Base-by-base conservation (phyloP, 2,797 vertebrate genomes). In the Mus minutoides region DNA sequence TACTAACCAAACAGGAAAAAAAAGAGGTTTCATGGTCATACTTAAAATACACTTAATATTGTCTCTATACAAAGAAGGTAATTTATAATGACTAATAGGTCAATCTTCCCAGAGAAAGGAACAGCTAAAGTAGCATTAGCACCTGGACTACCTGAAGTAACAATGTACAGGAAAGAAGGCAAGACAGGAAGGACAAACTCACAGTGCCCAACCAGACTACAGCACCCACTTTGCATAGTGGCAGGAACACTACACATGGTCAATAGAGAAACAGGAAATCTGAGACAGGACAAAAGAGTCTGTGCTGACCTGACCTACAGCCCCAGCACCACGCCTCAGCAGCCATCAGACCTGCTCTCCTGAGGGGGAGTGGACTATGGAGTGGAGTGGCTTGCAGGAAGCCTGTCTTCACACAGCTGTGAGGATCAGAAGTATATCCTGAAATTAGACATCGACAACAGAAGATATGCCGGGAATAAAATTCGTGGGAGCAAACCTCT, bases 131-230 rank as follows among this genome's bases (percentile, higher is more conserved):
- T 14, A 43, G 64, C 6, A 52, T 19, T n/a, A 64, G 31, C 52
- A 24, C 43, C 22, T 2, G 12, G 31, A 26, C 19, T 14, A 4
- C 37, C 24, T 40, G 43, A 64, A 37, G 43, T 26, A 26, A 16
- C 56, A 49, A 26, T 10, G 37, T 37, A 12, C 8, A 37, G 58
- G 29, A 52, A 21, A 19, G 34, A 29, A 54, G 22, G 31, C 3
- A n/a, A 52, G 31, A 21, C 3, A 29, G 58, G 54, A 26, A 54
- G 13, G 6, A 10, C 3, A 67, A 52, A 40, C 12, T 5, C n/a
- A 37, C 14, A 14, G 21, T 4, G 2, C 2, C 16, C 5, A 56
- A 21, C 64, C 54, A n/a, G 40, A 17, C 19, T 0, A 0, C 29
- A 46, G 14, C 71, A 60, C 29, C 54, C 67, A 73, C 43, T 69